Evolutionary conservation across 1,140 invertebrate species (phyloP).

Genomic region (Contarinia nasturtii): DNA sequence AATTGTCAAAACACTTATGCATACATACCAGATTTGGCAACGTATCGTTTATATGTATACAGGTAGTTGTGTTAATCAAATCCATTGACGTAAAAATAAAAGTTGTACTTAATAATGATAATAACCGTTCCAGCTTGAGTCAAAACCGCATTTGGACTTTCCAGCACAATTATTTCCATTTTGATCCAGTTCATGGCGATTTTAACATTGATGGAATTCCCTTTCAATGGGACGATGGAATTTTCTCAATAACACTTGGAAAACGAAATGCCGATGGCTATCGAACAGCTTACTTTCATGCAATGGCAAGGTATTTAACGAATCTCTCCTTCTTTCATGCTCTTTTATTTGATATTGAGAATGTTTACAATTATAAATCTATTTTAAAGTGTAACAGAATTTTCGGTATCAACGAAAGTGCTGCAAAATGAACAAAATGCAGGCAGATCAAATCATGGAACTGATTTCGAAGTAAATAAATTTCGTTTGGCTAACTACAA

Average conservation of each 20-base stretch:
- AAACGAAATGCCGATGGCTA: slow-evolving; percentile 29
- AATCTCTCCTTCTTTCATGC: neutral
- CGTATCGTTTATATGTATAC: slow-evolving; percentile 47
- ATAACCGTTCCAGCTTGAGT: slow-evolving; percentile 22
- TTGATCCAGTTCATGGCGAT: slow-evolving; percentile 47
- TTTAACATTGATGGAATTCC: slow-evolving; percentile 39
- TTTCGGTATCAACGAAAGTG: slow-evolving; percentile 39
- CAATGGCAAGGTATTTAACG: slow-evolving; percentile 41
- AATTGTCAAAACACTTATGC: slow-evolving; percentile 43
- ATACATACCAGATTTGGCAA: slow-evolving; percentile 50
- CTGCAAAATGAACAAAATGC: slow-evolving; percentile 36
- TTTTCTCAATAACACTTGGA: slow-evolving; percentile 45
- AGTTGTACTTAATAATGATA: neutral
- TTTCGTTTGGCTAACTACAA: too few relatives aligned
- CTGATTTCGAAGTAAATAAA: slow-evolving; percentile 23
- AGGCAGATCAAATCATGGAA: slow-evolving; percentile 33
- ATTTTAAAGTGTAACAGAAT: slow-evolving; percentile 28
- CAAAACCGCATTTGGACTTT: slow-evolving; percentile 45
- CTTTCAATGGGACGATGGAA: slow-evolving; percentile 54
- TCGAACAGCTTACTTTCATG: slow-evolving; percentile 44
- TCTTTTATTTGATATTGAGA: neutral
- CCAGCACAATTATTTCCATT: slow-evolving; percentile 49
- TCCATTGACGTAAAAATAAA: neutral
- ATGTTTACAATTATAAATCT: neutral
- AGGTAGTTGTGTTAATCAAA: slow-evolving; percentile 8